Conservation (phyloP, 1,140 invertebrate species). For the Drosophila nebulosa region DNA sequence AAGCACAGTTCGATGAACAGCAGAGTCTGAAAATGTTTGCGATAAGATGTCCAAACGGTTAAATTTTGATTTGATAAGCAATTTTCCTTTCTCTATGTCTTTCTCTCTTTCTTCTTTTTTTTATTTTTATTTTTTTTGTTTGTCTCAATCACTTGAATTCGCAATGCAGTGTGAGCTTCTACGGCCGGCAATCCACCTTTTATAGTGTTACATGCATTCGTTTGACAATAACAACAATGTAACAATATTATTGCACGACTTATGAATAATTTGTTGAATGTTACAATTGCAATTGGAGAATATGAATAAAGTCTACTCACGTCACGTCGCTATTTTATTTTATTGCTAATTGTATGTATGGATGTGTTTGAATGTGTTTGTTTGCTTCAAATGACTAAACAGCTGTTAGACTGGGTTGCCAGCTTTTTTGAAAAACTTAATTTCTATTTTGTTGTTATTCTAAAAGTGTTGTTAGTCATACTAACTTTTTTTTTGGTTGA, state of each 20-base stretch:
- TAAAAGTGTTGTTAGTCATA: background rate
- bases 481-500: no score
- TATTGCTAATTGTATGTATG: constrained; percentile 40
- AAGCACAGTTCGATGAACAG: constrained; percentile 6
- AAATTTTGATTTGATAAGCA: background rate
- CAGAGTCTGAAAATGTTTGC: constrained; percentile 18
- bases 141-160: constrained; percentile 7
- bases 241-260: constrained; percentile 31
- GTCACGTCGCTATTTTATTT: constrained; percentile 47
- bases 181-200: constrained; percentile 12
- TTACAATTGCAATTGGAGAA: constrained; percentile 48
- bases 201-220: background rate
- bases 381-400: constrained; percentile 29
- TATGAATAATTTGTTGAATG: constrained; percentile 57
- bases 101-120: background rate
- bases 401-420: constrained; percentile 41
- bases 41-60: constrained; percentile 51
- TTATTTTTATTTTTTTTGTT: constrained; percentile 13
- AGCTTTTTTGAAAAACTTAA: constrained; percentile 2
- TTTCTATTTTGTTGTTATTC: background rate
- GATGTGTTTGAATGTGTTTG: constrained; percentile 1
- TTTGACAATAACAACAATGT: background rate
- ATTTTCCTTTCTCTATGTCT: background rate
- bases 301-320: constrained; percentile 53
- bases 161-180: constrained; percentile 43